Percentiles rank a stretch among this genome's conserved stretches.
Evolutionary conservation across 2,888 invertebrate species (phyloP).

Genomic region (Yponomeuta cagnagella): DNA sequence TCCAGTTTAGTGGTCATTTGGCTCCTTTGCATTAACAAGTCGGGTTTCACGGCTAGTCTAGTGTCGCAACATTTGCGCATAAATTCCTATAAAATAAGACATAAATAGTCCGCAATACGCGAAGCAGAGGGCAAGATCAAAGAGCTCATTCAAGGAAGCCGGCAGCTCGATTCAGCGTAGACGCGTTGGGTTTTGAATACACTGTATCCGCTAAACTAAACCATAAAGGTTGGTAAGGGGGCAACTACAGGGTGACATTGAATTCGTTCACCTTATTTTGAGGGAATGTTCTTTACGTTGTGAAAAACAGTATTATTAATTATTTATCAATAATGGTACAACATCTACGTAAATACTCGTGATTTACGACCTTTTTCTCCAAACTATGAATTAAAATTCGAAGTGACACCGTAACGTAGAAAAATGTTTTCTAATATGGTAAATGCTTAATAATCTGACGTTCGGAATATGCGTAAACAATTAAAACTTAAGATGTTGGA

Average conservation of each 20-base stretch:
- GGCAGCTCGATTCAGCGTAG: constrained; percentile 26
- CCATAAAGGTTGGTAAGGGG: background rate
- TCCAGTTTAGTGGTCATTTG: constrained; percentile 40
- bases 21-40: constrained; percentile 41
- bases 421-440: no score
- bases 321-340: no score
- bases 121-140: constrained; percentile 58
- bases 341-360: no score
- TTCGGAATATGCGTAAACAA: no score
- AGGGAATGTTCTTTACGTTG: no score
- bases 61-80: constrained; percentile 33
- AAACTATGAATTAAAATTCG: no score
- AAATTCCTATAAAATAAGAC: constrained; percentile 54
- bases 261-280: no score
- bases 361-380: no score
- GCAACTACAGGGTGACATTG: background rate
- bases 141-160: constrained; percentile 49
- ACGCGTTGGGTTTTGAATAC: background rate
- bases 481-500: no score
- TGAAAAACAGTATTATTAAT: no score
- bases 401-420: no score
- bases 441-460: no score
- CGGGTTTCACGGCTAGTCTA: constrained; percentile 27
- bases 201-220: background rate
- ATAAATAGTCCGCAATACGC: constrained; percentile 49